Evolutionary conservation across 2,797 vertebrate species (phyloP).

Genomic region (Enteromius treurensis): DNA sequence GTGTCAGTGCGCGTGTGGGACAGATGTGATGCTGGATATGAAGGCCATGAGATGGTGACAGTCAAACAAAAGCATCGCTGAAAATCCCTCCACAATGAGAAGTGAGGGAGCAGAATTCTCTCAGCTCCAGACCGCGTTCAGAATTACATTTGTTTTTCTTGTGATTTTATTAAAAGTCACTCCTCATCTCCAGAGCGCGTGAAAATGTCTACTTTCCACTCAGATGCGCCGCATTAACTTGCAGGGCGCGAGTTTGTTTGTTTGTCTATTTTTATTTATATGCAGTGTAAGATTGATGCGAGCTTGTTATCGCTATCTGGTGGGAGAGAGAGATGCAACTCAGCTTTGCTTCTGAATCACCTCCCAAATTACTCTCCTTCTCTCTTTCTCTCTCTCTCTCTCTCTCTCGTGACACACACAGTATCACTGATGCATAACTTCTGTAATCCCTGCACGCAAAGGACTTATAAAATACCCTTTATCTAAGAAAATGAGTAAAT

Average conservation of each 20-base stretch:
- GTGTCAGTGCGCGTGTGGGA: constrained; percentile 62
- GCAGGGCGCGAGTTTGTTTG: constrained; percentile 90
- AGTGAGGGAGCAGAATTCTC: constrained; percentile 74
- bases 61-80: constrained; percentile 63
- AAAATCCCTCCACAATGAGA: constrained; percentile 12
- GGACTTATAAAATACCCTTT: background rate
- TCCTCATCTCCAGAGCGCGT: constrained; percentile 93
- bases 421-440: constrained; percentile 10
- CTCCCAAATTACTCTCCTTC: constrained; percentile 41
- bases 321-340: constrained; percentile 87
- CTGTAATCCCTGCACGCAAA: background rate
- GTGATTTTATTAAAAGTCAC: constrained; percentile 97
- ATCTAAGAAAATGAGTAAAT: background rate
- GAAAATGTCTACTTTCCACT: constrained; percentile 98
- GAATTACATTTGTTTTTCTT: constrained; percentile 98
- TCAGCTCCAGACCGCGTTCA: constrained; percentile 89
- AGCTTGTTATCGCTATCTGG: constrained; percentile 95
- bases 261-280: constrained; percentile 97
- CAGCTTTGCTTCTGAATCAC: constrained; percentile 69
- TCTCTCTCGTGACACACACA: constrained; percentile 13
- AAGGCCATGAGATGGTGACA: constrained; percentile 50
- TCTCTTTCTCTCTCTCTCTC: background rate
- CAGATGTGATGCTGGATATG: constrained; percentile 30
- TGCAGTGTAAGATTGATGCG: constrained; percentile 92
- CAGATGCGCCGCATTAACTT: constrained; percentile 97